Conservation (phyloP, 1,140 invertebrate species). For the Eurytemora carolleeae region DNA sequence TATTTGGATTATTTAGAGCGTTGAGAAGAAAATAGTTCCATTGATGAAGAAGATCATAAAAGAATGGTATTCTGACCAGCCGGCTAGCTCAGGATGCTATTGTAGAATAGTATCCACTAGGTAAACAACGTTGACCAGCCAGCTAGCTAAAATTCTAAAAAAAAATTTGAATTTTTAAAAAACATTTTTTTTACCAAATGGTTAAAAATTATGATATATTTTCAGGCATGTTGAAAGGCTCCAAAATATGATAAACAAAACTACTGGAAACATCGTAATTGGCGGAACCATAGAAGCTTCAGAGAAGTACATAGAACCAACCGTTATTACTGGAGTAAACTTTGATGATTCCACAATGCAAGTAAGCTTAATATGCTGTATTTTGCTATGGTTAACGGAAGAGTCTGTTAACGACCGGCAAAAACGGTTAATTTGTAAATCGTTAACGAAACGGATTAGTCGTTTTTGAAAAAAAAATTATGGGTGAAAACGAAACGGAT, state of each 20-base stretch:
- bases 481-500: too few species aligned
- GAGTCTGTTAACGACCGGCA: too few species aligned
- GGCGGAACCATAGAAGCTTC: neutral
- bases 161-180: too few species aligned
- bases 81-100: neutral
- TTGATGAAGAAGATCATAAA: neutral
- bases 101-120: neutral
- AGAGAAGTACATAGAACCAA: neutral
- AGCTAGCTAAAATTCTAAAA: too few species aligned
- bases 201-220: too few species aligned
- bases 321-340: neutral
- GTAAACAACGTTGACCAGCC: too few species aligned
- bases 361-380: too few species aligned
- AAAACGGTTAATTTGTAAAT: too few species aligned
- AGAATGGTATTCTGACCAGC: neutral
- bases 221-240: neutral
- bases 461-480: too few species aligned
- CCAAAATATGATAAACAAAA: neutral
- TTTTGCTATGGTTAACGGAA: too few species aligned
- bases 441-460: too few species aligned
- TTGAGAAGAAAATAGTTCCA: neutral
- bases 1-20: neutral
- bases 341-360: neutral
- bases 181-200: too few species aligned
- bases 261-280: neutral